These are phyloP conservation scores for Augochlorella aurata DNA, from an alignment of 2,888 invertebrate genomes.

Conservation along the genomic window DNA sequence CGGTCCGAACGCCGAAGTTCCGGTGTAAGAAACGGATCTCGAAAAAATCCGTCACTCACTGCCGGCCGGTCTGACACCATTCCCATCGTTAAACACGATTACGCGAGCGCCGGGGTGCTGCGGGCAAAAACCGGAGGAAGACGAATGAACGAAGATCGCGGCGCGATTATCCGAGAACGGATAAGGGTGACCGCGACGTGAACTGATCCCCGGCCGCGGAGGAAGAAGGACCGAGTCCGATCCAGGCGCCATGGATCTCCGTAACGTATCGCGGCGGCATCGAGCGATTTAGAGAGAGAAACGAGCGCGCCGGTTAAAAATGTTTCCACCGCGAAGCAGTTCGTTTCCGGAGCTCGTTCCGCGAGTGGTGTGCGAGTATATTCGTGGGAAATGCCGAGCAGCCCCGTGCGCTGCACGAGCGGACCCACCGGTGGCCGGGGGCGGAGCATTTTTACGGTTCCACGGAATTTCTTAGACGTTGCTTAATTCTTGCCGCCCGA, in stretches of 20 bases:
- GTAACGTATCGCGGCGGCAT: slow-evolving; percentile 69
- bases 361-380: slow-evolving; percentile 14
- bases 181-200: slow-evolving; percentile 58
- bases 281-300: slow-evolving; percentile 71
- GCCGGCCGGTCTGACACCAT: not conserved
- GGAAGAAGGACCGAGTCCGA: slow-evolving; percentile 48
- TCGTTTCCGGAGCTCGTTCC: slow-evolving; percentile 60
- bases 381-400: slow-evolving; percentile 17
- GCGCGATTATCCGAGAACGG: slow-evolving; percentile 60
- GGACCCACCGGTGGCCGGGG: not conserved
- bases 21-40: not conserved
- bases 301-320: slow-evolving; percentile 70
- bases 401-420: not conserved
- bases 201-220: slow-evolving; percentile 43
- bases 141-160: slow-evolving; percentile 55
- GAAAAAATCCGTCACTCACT: not conserved
- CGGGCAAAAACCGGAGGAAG: slow-evolving; percentile 26
- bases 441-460: slow-evolving; percentile 34
- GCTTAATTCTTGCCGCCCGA: slow-evolving; percentile 11
- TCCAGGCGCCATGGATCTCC: slow-evolving; percentile 48
- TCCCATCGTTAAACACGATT: slow-evolving; percentile 12
- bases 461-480: slow-evolving; percentile 11
- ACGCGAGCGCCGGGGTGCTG: not conserved
- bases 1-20: not conserved
- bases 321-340: slow-evolving; percentile 69